A percentile compares a stretch with the other conserved stretches of the same genome.
phyloP scores from a whole-genome alignment of 2,113 vertebrate genomes.

The Morone chrysops region DNA sequence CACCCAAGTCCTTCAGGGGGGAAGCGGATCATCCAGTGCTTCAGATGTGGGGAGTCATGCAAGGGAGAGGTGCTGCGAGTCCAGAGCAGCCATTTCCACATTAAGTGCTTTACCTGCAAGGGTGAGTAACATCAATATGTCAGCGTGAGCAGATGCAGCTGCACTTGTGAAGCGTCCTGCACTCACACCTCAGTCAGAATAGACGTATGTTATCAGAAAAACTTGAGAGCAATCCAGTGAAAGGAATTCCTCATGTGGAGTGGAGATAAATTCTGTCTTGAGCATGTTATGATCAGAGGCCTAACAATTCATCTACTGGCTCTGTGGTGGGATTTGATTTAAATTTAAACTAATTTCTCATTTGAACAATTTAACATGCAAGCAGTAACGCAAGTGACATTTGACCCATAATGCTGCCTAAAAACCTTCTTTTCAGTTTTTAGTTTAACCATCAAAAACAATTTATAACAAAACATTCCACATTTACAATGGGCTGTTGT shows the following conservation, averaged over 20 bases:
- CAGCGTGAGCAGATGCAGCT: neutral
- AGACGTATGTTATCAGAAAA: neutral
- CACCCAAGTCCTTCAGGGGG: conserved; percentile 80
- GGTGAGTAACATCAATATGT: conserved; percentile 81
- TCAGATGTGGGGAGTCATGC: conserved; percentile 92
- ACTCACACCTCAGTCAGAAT: neutral
- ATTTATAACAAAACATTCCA: conserved; percentile 2
- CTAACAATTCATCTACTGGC: neutral
- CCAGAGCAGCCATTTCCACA: conserved; percentile 94
- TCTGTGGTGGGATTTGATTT: neutral
- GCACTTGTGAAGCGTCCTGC: neutral
- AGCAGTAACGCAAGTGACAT: neutral
- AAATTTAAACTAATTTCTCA: neutral
- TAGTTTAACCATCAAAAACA: conserved; percentile 5
- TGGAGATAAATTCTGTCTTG: neutral
- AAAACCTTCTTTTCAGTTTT: neutral
- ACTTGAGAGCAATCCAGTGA: neutral
- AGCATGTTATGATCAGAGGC: neutral
- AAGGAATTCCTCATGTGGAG: neutral
- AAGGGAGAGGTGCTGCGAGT: conserved; percentile 96
- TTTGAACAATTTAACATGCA: neutral
- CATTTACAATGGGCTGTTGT: conserved; percentile 29
- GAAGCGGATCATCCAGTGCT: conserved; percentile 90
- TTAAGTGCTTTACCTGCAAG: conserved; percentile 98
- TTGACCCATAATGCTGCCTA: neutral